These are phyloP conservation scores for Epistrophe eligans DNA, from an alignment of 2,888 invertebrate species.

Conservation along the genomic window DNA sequence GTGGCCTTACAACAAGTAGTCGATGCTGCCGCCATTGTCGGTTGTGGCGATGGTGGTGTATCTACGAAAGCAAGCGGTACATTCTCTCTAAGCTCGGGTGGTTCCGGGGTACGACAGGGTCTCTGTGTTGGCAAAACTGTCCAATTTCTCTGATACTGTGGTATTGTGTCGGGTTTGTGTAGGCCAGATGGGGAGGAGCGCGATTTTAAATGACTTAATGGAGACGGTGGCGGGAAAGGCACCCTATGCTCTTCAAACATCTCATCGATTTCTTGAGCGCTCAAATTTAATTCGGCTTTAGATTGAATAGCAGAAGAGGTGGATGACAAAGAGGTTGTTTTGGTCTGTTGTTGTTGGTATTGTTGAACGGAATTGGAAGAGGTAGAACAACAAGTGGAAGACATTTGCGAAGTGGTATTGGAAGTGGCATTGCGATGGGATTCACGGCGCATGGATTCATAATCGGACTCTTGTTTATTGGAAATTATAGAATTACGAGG, in stretches of 20 bases:
- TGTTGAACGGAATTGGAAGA: constrained; percentile 81
- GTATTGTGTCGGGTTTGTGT: constrained; percentile 87
- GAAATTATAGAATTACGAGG: constrained; percentile 79
- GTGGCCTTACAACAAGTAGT: constrained; percentile 45
- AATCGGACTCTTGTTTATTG: constrained; percentile 77
- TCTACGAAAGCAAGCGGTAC: constrained; percentile 84
- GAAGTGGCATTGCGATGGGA: constrained; percentile 80
- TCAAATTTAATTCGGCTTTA: constrained; percentile 58
- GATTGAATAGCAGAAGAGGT: constrained; percentile 69
- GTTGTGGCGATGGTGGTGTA: constrained; percentile 79
- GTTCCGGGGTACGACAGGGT: constrained; percentile 86
- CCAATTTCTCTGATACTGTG: constrained; percentile 88
- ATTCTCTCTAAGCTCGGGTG: constrained; percentile 84
- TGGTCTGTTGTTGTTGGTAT: constrained; percentile 80
- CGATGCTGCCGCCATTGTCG: constrained; percentile 61
- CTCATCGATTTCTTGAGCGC: constrained; percentile 80
- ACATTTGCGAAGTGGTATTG: constrained; percentile 46
- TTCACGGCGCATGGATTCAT: constrained; percentile 80
- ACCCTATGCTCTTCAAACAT: constrained; percentile 82
- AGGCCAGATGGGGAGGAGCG: constrained; percentile 84
- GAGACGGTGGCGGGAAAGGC: constrained; percentile 82
- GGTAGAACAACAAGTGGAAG: constrained; percentile 75
- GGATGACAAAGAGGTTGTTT: constrained; percentile 71
- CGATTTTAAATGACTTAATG: constrained; percentile 81
- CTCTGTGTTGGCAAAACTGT: constrained; percentile 86